These are phyloP conservation scores for Nymphalis polychloros DNA, from an alignment of 2,888 invertebrate species.

Conservation along the genomic window DNA sequence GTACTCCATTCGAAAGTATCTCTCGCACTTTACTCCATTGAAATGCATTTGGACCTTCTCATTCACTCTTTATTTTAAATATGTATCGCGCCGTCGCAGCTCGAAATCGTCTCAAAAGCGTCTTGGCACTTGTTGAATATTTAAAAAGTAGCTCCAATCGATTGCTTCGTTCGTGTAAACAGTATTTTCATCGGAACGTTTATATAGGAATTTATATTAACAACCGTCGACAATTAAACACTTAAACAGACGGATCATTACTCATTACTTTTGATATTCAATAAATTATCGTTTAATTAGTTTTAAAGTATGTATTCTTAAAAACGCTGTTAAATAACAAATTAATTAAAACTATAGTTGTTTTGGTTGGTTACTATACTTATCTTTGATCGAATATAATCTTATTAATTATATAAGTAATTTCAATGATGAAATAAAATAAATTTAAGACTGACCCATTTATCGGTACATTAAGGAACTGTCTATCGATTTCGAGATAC, in stretches of 20 bases:
- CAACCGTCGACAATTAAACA: conserved; percentile 20
- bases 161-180: conserved; percentile 23
- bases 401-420: no score
- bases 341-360: no score
- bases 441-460: no score
- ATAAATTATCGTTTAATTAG: no score
- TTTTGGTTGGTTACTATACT: no score
- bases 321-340: no score
- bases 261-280: no score
- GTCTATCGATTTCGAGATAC: no score
- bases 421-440: no score
- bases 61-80: conserved; percentile 64
- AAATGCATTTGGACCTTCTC: conserved; percentile 37
- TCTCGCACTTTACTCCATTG: conserved; percentile 34
- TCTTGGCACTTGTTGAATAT: conserved; percentile 71
- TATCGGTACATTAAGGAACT: no score
- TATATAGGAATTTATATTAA: conserved; percentile 18
- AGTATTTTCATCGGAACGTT: conserved; percentile 20
- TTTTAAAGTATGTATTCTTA: no score
- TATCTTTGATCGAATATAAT: no score
- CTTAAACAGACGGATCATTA: not conserved
- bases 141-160: conserved; percentile 68
- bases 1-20: conserved; percentile 23
- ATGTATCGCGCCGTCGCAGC: conserved; percentile 67
- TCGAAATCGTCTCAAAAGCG: conserved; percentile 67